phyloP scores from a whole-genome alignment of 92 coral and sea anemone species.

The Metridium senile region DNA sequence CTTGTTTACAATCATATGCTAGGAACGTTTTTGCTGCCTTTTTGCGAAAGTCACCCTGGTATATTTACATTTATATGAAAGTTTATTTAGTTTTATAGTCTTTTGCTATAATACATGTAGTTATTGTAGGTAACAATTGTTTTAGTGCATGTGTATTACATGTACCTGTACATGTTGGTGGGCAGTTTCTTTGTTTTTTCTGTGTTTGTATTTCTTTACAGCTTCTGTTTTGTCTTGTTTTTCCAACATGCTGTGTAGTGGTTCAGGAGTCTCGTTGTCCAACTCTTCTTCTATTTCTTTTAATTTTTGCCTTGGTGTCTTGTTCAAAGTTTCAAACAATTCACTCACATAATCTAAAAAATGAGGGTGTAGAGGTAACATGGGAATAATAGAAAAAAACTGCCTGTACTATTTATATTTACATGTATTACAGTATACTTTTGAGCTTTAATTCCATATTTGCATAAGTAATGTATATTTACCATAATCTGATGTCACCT shows the following conservation, averaged over 20 bases:
- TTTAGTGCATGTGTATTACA: not conserved
- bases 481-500: conserved; percentile 27
- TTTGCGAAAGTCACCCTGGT: too few species aligned
- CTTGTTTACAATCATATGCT: too few species aligned
- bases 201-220: not conserved
- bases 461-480: not conserved
- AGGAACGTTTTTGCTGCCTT: too few species aligned
- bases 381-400: too few species aligned
- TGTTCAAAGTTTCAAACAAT: conserved; percentile 2
- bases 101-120: too few species aligned
- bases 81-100: too few species aligned
- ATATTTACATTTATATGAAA: too few species aligned
- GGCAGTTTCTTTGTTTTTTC: conserved; percentile 7
- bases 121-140: not conserved
- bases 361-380: too few species aligned
- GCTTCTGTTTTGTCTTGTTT: conserved; percentile 12
- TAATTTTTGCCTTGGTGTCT: not conserved
- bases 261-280: conserved; percentile 10
- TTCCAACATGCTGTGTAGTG: conserved; percentile 21
- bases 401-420: too few species aligned
- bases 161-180: conserved; percentile 8
- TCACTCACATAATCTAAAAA: conserved; percentile 30
- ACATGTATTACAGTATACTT: too few species aligned
- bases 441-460: not conserved
- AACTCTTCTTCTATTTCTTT: not conserved